A percentile compares a stretch with the other conserved stretches of the same genome.
These are phyloP conservation scores for Rhinichthys klamathensis DNA, from an alignment of 2,113 vertebrate genomes.

Conservation along the genomic window DNA sequence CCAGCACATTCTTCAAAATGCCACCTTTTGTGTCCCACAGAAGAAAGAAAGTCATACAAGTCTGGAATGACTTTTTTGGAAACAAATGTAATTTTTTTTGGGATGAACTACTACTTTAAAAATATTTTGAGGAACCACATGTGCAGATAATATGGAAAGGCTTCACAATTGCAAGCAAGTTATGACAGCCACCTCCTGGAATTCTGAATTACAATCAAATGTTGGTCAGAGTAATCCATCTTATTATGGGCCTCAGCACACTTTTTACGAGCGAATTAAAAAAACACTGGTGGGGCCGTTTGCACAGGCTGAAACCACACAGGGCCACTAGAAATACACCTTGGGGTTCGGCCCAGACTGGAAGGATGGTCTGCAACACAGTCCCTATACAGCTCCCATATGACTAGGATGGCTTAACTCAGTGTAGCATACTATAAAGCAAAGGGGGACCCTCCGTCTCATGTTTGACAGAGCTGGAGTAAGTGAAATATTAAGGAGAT, in stretches of 20 bases:
- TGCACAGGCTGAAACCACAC: constrained; percentile 22
- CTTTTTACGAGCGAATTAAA: constrained; percentile 58
- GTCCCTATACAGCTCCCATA: background rate
- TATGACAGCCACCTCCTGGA: constrained; percentile 65
- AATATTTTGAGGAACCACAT: constrained; percentile 62
- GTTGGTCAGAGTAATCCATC: constrained; percentile 61
- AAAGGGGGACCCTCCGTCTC: background rate
- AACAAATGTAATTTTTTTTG: background rate
- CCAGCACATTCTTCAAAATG: constrained; percentile 1
- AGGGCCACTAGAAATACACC: constrained; percentile 20
- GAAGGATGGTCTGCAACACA: background rate
- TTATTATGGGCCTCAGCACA: constrained; percentile 68
- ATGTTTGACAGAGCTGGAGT: constrained; percentile 25
- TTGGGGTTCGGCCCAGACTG: constrained; percentile 33
- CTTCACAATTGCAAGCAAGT: constrained; percentile 63
- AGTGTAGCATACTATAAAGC: constrained; percentile 10
- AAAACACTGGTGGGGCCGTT: background rate
- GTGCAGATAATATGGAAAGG: constrained; percentile 56
- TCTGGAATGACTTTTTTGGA: background rate
- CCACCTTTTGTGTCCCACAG: background rate
- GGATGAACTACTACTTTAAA: background rate
- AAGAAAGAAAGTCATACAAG: background rate
- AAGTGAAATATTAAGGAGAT: constrained; percentile 30
- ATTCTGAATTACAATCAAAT: constrained; percentile 68
- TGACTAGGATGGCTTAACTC: background rate